Conservation (phyloP, 2,797 vertebrate genomes). For the Helostoma temminkii region DNA sequence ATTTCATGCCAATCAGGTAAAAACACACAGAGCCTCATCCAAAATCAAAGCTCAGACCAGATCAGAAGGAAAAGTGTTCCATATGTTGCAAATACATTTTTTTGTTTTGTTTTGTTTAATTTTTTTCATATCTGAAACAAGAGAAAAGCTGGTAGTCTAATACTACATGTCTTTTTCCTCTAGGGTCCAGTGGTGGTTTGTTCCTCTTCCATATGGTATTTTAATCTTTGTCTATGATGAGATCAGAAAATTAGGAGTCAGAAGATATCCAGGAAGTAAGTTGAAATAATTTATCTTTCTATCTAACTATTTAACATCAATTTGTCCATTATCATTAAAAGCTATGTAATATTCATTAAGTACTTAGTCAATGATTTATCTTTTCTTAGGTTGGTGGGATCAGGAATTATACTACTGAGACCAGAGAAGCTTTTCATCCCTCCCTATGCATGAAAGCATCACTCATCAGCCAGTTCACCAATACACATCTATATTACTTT, state of each 20-base stretch:
- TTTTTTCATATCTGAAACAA: not conserved
- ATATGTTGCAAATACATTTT: too few species aligned
- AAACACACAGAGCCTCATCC: not conserved
- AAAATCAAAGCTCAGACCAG: conserved; percentile 1
- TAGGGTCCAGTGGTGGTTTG: conserved; percentile 92
- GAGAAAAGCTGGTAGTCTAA: not conserved
- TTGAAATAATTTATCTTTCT: conserved; percentile 11
- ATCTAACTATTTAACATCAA: not conserved
- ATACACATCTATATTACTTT: conserved; percentile 16
- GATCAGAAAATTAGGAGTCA: conserved; percentile 89
- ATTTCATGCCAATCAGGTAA: conserved; percentile 94
- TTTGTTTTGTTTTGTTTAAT: not conserved
- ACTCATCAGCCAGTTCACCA: not conserved
- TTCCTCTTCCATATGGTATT: conserved; percentile 89
- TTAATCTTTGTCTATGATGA: conserved; percentile 92
- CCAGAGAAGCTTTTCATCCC: conserved; percentile 6
- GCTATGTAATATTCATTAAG: not conserved
- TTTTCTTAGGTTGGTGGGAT: conserved; percentile 89
- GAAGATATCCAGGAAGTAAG: conserved; percentile 90
- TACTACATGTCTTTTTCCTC: conserved; percentile 16
- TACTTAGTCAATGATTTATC: conserved; percentile 12
- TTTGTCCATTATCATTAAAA: not conserved
- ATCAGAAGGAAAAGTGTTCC: conserved; percentile 5
- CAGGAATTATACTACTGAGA: conserved; percentile 89
- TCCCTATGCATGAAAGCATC: conserved; percentile 25